phyloP scores from a whole-genome alignment of 2,797 vertebrate genomes.

The Sebastes itinus region DNA sequence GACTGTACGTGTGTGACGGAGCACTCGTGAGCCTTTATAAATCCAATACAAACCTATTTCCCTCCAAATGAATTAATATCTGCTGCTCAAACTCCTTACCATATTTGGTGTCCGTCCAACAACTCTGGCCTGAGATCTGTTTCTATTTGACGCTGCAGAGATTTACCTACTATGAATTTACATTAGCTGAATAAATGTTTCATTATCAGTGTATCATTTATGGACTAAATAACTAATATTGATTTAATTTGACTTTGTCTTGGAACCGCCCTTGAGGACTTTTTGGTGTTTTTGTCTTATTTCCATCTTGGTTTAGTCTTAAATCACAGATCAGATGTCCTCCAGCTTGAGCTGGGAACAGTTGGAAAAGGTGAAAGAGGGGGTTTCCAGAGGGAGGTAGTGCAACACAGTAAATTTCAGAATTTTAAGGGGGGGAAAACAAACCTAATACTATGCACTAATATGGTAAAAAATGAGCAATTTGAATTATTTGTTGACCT shows the following conservation, averaged over 20 bases:
- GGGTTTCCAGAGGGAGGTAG: constrained; percentile 67
- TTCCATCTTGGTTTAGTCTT: constrained; percentile 35
- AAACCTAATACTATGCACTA: constrained; percentile 63
- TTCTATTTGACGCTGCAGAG: constrained; percentile 29
- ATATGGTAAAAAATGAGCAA: constrained; percentile 71
- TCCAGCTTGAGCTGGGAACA: constrained; percentile 30
- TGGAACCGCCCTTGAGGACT: constrained; percentile 6
- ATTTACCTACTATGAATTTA: constrained; percentile 55
- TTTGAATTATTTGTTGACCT: constrained; percentile 64
- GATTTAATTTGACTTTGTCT: constrained; percentile 57
- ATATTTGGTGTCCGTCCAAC: constrained; percentile 60
- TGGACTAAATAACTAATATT: constrained; percentile 45
- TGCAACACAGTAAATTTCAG: constrained; percentile 58
- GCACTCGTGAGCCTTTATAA: constrained; percentile 14
- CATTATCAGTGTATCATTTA: constrained; percentile 47
- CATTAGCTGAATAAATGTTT: constrained; percentile 50
- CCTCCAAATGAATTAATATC: constrained; percentile 39
- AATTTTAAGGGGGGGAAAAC: constrained; percentile 37
- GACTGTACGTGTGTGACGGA: constrained; percentile 5
- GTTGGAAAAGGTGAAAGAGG: constrained; percentile 65
- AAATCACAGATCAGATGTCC: constrained; percentile 58
- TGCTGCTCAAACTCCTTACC: constrained; percentile 33
- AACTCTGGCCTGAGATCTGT: constrained; percentile 37
- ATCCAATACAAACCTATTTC: constrained; percentile 3
- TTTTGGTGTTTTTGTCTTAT: constrained; percentile 25